phyloP scores from a whole-genome alignment of 2,888 invertebrate genomes.

The Catotricha subobsoleta region DNA sequence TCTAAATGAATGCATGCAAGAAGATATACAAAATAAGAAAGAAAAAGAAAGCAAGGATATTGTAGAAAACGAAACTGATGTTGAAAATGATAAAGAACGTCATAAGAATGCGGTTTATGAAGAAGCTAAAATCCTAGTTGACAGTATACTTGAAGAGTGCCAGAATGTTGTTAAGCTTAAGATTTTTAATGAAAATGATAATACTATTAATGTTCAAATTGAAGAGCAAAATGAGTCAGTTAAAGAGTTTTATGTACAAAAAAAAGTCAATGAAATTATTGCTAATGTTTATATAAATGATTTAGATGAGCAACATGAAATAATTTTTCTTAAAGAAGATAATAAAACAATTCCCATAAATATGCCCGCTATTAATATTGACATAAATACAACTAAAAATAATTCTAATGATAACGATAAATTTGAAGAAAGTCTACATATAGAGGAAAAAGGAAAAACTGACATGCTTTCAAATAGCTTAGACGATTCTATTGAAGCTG shows the following conservation, averaged over 20 bases:
- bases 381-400: no score
- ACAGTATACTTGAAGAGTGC: conserved; percentile 13
- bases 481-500: conserved; percentile 8
- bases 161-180: not conserved
- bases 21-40: no score
- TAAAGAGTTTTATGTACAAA: not conserved
- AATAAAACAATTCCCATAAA: no score
- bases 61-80: not conserved
- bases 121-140: conserved; percentile 13
- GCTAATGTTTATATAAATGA: not conserved
- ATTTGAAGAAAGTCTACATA: no score
- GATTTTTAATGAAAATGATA: not conserved
- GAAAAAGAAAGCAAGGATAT: not conserved
- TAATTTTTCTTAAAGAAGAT: no score
- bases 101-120: not conserved
- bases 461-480: no score
- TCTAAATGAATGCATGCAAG: no score
- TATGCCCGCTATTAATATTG: no score
- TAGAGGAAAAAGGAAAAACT: no score
- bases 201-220: not conserved
- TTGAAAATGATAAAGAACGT: not conserved
- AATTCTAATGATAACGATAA: no score
- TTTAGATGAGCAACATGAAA: no score
- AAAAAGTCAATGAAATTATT: not conserved
- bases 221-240: not conserved